A percentile compares a stretch with the other conserved stretches of the same genome.
Evolutionary conservation across 2,113 vertebrate genomes (phyloP).

Genomic region (Solea solea): DNA sequence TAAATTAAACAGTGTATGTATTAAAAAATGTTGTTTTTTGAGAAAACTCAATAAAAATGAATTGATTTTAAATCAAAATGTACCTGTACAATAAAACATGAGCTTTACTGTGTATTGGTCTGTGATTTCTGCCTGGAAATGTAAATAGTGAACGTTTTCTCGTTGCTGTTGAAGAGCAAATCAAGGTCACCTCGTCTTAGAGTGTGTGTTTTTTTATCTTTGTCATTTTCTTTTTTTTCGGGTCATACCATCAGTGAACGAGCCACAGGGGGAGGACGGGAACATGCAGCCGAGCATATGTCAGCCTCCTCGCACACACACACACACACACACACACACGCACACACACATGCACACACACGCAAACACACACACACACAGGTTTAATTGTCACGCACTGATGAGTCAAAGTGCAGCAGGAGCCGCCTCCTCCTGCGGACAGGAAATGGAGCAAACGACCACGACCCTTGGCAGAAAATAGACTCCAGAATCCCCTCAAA

Average conservation of each 20-base stretch:
- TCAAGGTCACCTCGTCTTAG: conserved; percentile 10
- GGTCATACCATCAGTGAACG: conserved; percentile 29
- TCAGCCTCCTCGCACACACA: background rate
- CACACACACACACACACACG: conserved; percentile 1
- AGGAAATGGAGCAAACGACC: conserved; percentile 37
- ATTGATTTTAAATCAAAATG: too few species aligned
- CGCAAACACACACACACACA: background rate
- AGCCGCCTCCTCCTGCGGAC: background rate
- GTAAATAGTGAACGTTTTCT: background rate
- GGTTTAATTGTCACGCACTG: background rate
- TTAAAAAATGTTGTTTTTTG: too few species aligned
- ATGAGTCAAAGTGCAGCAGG: conserved; percentile 4
- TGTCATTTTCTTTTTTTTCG: conserved; percentile 23
- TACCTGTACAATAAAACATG: too few species aligned
- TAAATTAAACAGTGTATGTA: too few species aligned
- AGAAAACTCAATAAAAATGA: too few species aligned
- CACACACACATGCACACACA: background rate
- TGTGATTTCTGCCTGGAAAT: too few species aligned
- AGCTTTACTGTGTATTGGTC: too few species aligned
- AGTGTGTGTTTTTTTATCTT: conserved; percentile 10
- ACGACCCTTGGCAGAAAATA: conserved; percentile 55
- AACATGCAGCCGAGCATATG: background rate
- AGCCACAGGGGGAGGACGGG: background rate
- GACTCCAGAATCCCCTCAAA: conserved; percentile 57
- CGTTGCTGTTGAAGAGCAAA: background rate